These are phyloP conservation scores for Pelecanoides urinatrix DNA, from an alignment of 2,113 vertebrate species.

Conservation along the genomic window DNA sequence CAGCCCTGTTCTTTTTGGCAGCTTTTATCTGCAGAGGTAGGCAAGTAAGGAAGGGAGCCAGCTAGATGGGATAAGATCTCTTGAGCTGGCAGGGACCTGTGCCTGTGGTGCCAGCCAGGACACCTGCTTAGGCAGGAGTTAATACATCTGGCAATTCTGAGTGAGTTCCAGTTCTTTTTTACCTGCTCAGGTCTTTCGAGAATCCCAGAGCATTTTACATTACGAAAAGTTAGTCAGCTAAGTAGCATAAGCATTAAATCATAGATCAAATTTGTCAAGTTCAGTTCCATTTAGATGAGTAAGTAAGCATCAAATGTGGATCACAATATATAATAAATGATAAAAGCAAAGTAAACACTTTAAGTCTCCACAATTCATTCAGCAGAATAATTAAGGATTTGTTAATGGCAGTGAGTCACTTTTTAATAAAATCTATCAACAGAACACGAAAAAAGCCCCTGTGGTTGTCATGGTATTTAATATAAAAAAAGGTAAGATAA, in stretches of 20 bases:
- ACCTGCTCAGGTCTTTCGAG: not conserved
- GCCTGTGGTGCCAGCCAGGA: not conserved
- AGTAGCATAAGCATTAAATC: not conserved
- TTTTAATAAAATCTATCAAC: slow-evolving; percentile 3
- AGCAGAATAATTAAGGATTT: not conserved
- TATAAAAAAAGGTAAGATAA: slow-evolving; percentile 5
- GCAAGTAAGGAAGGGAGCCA: not conserved
- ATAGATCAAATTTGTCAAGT: not conserved
- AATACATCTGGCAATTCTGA: not conserved
- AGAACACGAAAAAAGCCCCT: not conserved
- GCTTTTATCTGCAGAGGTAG: not conserved
- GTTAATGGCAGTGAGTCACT: not conserved
- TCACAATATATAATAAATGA: not conserved
- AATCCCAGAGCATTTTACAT: not conserved
- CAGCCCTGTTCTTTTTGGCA: not conserved
- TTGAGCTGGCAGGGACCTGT: not conserved
- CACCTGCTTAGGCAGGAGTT: not conserved
- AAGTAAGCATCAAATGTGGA: not conserved
- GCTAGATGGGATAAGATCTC: not conserved
- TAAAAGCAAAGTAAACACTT: not conserved
- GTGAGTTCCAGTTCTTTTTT: not conserved
- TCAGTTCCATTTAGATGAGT: not conserved
- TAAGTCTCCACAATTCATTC: not conserved
- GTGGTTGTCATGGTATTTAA: not conserved
- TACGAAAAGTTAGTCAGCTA: not conserved